Evolutionary conservation across 2,797 vertebrate species (phyloP), one percentile per base, ranked within the genome.

Genomic region (Argyrosomus regius): DNA sequence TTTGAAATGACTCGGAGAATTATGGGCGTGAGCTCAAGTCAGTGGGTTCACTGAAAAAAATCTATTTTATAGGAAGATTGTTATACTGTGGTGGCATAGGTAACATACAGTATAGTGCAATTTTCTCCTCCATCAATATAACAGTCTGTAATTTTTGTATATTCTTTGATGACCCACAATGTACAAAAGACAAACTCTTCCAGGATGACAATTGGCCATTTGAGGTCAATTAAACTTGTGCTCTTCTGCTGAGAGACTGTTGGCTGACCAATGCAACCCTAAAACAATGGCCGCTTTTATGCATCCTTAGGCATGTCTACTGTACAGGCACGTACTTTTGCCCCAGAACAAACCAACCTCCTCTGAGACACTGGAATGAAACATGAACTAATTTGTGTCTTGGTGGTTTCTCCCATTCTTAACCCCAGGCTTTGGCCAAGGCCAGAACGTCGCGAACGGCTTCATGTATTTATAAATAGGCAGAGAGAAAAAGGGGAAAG

Each of bases 401-500:
- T 59, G 63, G 86, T 77, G 88, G 87, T 93, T 94, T 92, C 82
- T 88, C 77, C 77, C 81, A 83, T 87, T 92, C 87, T 87, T 83
- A 90, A 90, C 91, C 89, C 50, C 80, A 5, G 72, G 63, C 69
- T 86, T 80, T 73, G 81, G 78, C 81, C 85, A 81, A 91, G 85
- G 82, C 87, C 78, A 82, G 72, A 75, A 64, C 58, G 63, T 84
- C 26, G 76, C 24, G 12, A 84, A 73, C 28, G 35, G 77, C 78
- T 85, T 88, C 22, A 54, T 80, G 78, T 86, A 85, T 91, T 92
- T 91, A 88, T 89, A 92, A 92, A 92, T 88, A 91, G 90, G 85
- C 82, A 79, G 72, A 77, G 70, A 79, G 77, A 81, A 86, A 39
- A 87, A 82, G 67, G 35, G 65, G 70, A 87, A 80, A 76, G 64